phyloP scores from a whole-genome alignment of 2,888 invertebrate genomes.

The Pycnomerus fuliginosus region DNA sequence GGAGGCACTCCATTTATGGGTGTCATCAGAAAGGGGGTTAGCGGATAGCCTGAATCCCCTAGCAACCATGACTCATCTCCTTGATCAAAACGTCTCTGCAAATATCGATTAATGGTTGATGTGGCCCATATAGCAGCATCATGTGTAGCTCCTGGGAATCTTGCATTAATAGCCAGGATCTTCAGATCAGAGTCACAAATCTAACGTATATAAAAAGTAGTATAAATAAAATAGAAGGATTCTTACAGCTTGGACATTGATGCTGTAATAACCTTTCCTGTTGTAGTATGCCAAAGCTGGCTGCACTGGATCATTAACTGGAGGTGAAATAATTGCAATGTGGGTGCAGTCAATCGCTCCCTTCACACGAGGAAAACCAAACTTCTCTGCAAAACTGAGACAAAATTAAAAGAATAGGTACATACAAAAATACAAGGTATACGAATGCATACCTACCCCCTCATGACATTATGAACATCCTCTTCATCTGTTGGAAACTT shows the following conservation, averaged over 20 bases:
- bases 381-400: neutral
- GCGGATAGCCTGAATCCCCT: neutral
- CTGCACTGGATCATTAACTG: neutral
- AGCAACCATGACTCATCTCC: neutral
- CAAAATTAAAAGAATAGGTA: too few species aligned
- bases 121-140: neutral
- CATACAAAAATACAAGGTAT: too few species aligned
- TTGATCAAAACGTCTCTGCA: neutral
- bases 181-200: neutral
- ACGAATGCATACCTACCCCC: neutral
- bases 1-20: neutral
- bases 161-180: neutral
- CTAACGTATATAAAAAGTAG: neutral
- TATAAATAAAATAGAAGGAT: neutral
- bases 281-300: neutral
- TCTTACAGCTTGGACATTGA: neutral
- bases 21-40: neutral
- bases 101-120: neutral
- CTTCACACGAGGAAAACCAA: neutral
- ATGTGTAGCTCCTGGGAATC: neutral
- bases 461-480: neutral
- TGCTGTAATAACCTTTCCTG: neutral
- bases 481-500: neutral
- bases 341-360: neutral
- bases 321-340: neutral